Evolutionary conservation across 2,113 vertebrate species (phyloP).

Genomic region (Tenebrosternarchus preto): DNA sequence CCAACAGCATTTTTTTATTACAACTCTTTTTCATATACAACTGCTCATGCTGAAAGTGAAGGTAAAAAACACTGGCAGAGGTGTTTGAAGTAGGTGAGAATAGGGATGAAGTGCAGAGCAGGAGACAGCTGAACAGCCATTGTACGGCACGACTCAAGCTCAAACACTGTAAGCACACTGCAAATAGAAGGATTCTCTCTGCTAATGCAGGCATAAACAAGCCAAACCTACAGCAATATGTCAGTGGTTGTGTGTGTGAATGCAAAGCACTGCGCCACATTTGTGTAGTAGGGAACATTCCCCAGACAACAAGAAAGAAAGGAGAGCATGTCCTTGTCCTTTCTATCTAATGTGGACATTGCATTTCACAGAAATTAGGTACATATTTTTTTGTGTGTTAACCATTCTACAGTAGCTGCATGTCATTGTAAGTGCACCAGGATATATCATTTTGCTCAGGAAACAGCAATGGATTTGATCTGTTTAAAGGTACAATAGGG

Average conservation of each 20-base stretch:
- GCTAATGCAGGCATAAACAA: slow-evolving; percentile 27
- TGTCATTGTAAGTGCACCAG: neutral
- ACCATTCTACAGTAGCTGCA: neutral
- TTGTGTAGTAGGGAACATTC: neutral
- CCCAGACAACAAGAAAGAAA: neutral
- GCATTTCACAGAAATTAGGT: neutral
- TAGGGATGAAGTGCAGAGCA: slow-evolving; percentile 9
- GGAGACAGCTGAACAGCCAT: slow-evolving; percentile 29
- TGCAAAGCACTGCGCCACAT: neutral
- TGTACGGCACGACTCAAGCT: neutral
- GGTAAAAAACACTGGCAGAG: neutral
- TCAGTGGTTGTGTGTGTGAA: slow-evolving; percentile 6
- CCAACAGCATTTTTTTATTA: neutral
- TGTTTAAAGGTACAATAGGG: slow-evolving; percentile 7
- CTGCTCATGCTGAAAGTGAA: slow-evolving; percentile 15
- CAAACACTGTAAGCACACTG: slow-evolving; percentile 33
- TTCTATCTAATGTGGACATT: neutral
- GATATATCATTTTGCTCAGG: neutral
- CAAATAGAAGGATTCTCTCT: slow-evolving; percentile 37
- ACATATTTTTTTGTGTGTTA: too few species aligned
- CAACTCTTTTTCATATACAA: slow-evolving; percentile 24
- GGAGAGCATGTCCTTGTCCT: neutral
- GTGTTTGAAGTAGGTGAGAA: slow-evolving; percentile 49
- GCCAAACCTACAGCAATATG: slow-evolving; percentile 31
- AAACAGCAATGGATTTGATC: neutral